Evolutionary conservation across 2,888 invertebrate genomes (phyloP), one percentile per base, ranked within the genome.

Genomic region (Crocallis elinguaria): DNA sequence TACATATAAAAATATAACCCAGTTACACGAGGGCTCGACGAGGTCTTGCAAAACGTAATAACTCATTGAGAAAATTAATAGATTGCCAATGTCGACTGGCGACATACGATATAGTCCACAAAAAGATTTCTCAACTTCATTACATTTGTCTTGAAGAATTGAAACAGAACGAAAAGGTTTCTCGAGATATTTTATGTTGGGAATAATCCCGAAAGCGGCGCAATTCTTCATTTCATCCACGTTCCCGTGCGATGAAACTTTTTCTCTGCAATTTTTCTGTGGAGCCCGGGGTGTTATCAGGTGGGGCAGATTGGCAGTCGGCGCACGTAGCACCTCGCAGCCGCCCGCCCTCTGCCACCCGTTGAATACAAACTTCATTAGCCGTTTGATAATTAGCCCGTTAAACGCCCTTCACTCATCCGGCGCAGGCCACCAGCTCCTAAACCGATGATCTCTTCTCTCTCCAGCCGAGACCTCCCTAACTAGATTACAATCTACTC

Each of bases 281-380:
- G 81, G 86, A 84, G 84, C 84, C 82, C 83, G 85, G 85, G 86
- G 88, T 78, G 87, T 84, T 86, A 86, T 89, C 90, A 89, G 90
- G 89, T 89, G 88, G 88, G 83, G 84, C 81, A 77, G 77, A 77
- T 89, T 85, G 79, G 75, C 75, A 91, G 88, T 88, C 91, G 77
- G 73, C 70, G 84, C 90, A 91, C 91, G 91, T 90, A 85, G 79
- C 75, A 77, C 75, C 74, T 71, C 74, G 74, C 75, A 72, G 75
- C 79, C 78, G 77, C 81, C 78, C 77, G 73, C 79, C 75, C 80
- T 68, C 67, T 62, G 72, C 84, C 86, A 82, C 86, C 85, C 87
- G 85, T 79, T 88, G 90, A 89, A 91, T 90, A 91, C 90, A 91
- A 91, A 92, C 91, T 92, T 92, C 91, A 92, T 92, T 92, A 92